Base-by-base conservation (phyloP, 1,140 invertebrate genomes). In the Meloidogyne floridensis region DNA sequence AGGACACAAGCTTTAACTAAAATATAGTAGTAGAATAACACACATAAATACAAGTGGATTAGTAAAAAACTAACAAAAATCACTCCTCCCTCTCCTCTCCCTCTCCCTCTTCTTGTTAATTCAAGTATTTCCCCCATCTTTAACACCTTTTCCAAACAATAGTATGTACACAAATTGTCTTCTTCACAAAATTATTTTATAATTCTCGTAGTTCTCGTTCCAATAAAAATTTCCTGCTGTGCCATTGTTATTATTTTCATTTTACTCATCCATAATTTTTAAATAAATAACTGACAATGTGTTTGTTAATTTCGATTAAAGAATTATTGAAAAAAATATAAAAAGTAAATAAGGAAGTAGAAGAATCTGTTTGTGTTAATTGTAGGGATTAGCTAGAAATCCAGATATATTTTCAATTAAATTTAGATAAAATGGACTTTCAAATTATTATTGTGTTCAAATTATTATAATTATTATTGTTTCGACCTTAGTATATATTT, bases 131-230 rank as follows among this genome's bases (percentile, higher is more conserved):
- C n/a, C 10, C 59, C 59, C 59, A n/a, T 65, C 59, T 65, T 65
- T 65, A 65, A 65, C 59, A 65, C 59, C 59, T 65, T 65, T n/a
- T n/a, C 59, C 59, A 65, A 65, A 65, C n/a, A 65, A 65, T n/a
- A 65, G 15, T n/a, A 2, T 65, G 7, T 6, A 47, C n/a, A 65
- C 59, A 65, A 65, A 65, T n/a, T 65, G 59, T 65, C 59, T 65
- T 15, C n/a, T 32, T 32, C 32, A 32, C 32, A 32, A 32, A 32
- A 32, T 32, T 15, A 2, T 59, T 15, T 59, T 15, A 59, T 15
- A 15, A 59, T 59, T 59, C 56, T 47, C 4, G 47, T 47, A 15
- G 4, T 8, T n/a, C 15, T 59, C 11, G 11, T 59, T 59, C 11
- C 15, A 65, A 65, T n/a, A 65, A 65, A n/a, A n/a, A 65, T 65